Evolutionary conservation across 2,113 vertebrate genomes (phyloP).

Genomic region (Chauna torquata): DNA sequence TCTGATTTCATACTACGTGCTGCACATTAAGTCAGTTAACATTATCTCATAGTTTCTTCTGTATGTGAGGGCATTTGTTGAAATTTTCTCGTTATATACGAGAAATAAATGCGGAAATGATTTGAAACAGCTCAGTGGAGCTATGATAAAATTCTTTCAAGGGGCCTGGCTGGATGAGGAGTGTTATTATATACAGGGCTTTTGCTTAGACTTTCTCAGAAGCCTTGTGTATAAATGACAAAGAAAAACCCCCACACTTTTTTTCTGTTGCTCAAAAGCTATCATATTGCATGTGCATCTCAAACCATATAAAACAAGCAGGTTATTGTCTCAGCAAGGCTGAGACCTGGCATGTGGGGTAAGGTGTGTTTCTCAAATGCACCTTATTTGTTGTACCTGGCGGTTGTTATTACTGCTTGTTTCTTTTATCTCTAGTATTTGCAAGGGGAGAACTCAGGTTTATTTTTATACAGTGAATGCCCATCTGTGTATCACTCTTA

Average conservation of each 20-base stretch:
- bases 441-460: background rate
- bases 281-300: background rate
- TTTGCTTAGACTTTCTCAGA: background rate
- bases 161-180: background rate
- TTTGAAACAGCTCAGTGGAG: background rate
- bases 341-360: background rate
- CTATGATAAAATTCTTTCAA: constrained; percentile 4
- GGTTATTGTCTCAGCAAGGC: background rate
- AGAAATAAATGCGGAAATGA: background rate
- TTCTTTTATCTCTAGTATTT: background rate
- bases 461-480: background rate
- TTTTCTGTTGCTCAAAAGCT: background rate
- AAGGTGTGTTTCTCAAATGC: background rate
- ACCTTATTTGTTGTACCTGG: background rate
- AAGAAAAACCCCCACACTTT: background rate
- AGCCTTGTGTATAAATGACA: background rate
- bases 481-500: background rate
- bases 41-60: background rate
- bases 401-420: background rate
- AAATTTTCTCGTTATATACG: background rate
- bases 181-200: background rate
- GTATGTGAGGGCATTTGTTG: background rate
- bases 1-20: background rate
- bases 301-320: background rate
- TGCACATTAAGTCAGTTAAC: background rate